These are phyloP conservation scores for Acropternis orthonyx DNA, from an alignment of 2,797 vertebrate species.

Conservation along the genomic window DNA sequence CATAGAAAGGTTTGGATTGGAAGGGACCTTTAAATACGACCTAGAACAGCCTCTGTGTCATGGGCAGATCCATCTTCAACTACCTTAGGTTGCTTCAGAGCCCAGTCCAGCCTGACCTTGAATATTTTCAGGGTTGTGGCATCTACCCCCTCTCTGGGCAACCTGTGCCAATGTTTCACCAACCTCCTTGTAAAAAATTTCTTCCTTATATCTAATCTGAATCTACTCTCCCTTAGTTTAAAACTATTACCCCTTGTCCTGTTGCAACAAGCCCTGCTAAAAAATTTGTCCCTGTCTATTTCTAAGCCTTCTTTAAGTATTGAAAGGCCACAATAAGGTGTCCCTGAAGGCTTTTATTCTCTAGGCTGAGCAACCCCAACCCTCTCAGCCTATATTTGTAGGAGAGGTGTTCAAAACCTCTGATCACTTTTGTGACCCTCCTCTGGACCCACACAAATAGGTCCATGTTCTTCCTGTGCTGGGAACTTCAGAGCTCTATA, in stretches of 20 bases:
- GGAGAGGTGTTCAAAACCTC: not conserved
- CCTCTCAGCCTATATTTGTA: not conserved
- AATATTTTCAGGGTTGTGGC: accelerated
- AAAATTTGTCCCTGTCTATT: not conserved
- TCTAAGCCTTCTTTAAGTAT: not conserved
- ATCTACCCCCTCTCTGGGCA: not conserved
- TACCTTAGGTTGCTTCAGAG: not conserved
- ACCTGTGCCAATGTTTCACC: not conserved
- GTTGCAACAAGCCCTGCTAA: not conserved
- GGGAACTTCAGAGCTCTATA: not conserved
- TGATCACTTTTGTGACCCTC: not conserved
- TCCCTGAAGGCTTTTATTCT: not conserved
- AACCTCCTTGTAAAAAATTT: accelerated
- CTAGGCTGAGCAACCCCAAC: not conserved
- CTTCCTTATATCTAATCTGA: not conserved
- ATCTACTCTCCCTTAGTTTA: not conserved
- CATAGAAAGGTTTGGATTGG: not conserved
- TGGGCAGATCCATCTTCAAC: not conserved
- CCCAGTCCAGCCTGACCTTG: not conserved
- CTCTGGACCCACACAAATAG: not conserved
- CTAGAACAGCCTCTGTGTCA: not conserved
- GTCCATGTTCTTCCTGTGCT: not conserved
- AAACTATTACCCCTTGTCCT: not conserved
- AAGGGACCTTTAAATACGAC: not conserved
- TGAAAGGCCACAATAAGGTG: not conserved